Base-by-base conservation (phyloP, 2,888 invertebrate species). In the Graphium colonna region DNA sequence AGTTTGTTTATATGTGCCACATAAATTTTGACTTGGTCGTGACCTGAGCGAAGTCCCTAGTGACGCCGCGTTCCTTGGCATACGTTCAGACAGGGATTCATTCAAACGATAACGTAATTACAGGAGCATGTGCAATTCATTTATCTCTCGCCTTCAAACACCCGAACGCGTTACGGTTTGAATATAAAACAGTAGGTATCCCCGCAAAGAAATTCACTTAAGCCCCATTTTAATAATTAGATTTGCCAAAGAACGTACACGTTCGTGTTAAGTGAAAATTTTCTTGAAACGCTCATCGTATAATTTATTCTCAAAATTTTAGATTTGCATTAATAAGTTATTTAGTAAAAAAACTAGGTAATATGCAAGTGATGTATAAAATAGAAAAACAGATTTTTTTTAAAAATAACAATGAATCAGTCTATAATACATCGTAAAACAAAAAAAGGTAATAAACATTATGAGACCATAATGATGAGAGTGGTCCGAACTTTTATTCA, bases 81-180 rank as follows among this genome's bases (percentile, higher is more conserved):
- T 43, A 18, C 16, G 70, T 75, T 79, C 79, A 76, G 77, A 79
- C 73, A 69, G 68, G 63, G 69, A 67, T 83, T 82, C 85, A 85
- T 86, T 86, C 83, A 83, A 40, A 60, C 54, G 55, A 48, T 52
- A 57, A 58, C 50, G 48, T 57, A 59, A 54, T 55, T 57, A 45
- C 40, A 31, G 46, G 16, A 49, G 43, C 55, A 59, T 55, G 53
- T 57, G 58, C 58, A 60, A 58, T 50, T 43, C 38, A 51, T 55
- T 39, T 51, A 45, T 54, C 44, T 49, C 28, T 10, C 49, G 16
- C 3, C 16, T 15, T 16, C 40, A 16, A 39, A 21, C 10, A 16
- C 28, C 17, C 26, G 21, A 36, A 41, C 26, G n/a, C 16, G 17
- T 17, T 31, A 18, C 21, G 3, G 36, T 50, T 36, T 54, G 17